Conservation (phyloP, 2,888 invertebrate genomes). For the Portevinia maculata region DNA sequence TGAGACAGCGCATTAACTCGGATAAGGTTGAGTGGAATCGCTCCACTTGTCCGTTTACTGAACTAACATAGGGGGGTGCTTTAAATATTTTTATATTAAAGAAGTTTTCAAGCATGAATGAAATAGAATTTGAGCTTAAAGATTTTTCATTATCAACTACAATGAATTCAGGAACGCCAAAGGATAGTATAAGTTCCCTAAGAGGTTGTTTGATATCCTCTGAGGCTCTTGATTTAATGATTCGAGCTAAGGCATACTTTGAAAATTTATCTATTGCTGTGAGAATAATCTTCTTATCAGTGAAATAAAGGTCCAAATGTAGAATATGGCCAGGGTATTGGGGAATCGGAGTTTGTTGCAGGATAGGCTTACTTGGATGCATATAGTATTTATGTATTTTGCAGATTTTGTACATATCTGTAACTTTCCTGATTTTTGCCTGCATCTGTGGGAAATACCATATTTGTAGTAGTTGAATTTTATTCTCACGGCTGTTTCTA, state of each 20-base stretch:
- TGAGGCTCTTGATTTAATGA: slow-evolving; percentile 40
- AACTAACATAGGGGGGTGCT: slow-evolving; percentile 41
- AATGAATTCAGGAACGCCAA: slow-evolving; percentile 22
- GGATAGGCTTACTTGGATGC: neutral
- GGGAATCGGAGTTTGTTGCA: slow-evolving; percentile 21
- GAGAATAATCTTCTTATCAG: slow-evolving; percentile 12
- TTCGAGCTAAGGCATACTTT: slow-evolving; percentile 24
- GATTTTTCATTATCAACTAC: slow-evolving; percentile 52
- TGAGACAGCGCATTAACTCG: no score
- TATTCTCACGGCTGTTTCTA: no score
- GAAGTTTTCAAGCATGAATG: slow-evolving; percentile 34
- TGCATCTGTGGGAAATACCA: no score
- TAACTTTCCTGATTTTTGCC: no score
- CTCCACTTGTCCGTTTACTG: no score
- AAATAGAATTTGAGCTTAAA: slow-evolving; percentile 30
- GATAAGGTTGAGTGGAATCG: no score
- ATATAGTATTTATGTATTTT: no score
- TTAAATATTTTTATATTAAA: slow-evolving; percentile 35
- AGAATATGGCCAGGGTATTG: slow-evolving; percentile 16
- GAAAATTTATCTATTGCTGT: slow-evolving; percentile 53
- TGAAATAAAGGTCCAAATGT: slow-evolving; percentile 31
- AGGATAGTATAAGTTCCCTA: slow-evolving; percentile 27
- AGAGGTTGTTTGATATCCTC: slow-evolving; percentile 33
- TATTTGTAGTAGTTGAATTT: no score
- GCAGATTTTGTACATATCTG: no score